Base-by-base conservation (phyloP, 1,140 invertebrate species). In the Macrobrachium rosenbergii region DNA sequence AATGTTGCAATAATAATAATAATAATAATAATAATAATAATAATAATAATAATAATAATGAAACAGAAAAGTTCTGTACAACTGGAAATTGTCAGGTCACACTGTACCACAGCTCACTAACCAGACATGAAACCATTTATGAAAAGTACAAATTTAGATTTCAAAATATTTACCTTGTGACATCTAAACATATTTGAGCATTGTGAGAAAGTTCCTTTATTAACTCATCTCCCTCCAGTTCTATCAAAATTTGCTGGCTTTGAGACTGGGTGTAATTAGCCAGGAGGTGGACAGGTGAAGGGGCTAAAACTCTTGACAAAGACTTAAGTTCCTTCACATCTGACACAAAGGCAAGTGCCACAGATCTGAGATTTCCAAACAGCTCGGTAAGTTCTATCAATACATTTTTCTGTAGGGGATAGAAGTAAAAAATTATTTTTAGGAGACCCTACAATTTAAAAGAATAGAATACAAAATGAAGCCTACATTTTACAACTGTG, bases 81-180 rank as follows among this genome's bases (percentile, higher is more conserved):
- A 75, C 21, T 43, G 14, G 58, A 75, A 19, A 43, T 10, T 6
- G 58, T 45, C 17, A 75, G 5, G 28, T 72, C 28, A 37, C 28
- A 37, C 28, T 37, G 28, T 37, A 37, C 28, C 28, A 37, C 1
- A 37, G 28, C 3, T 37, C 28, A 37, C 28, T 37, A 37, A 37
- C 28, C 28, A 37, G 28, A 37, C 28, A 37, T 37, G 28, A 37
- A 37, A 37, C 28, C 28, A 37, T 3, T 37, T 37, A 37, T 37
- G 28, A 37, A 37, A 2, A 37, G 28, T 37, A 37, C 28, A 37
- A 37, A 37, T 37, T 37, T 37, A 37, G 1, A 3, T 37, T 37
- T 37, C 3, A 37, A 60, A 59, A 21, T 37, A 28, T 45, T 75
- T 58, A 83, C 82, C 82, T 83, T 67, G 82, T 83, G 14, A 83